A percentile compares a stretch with the other conserved stretches of the same genome.
phyloP scores from a whole-genome alignment of 2,113 vertebrate genomes.

The Trogon melanurus region DNA sequence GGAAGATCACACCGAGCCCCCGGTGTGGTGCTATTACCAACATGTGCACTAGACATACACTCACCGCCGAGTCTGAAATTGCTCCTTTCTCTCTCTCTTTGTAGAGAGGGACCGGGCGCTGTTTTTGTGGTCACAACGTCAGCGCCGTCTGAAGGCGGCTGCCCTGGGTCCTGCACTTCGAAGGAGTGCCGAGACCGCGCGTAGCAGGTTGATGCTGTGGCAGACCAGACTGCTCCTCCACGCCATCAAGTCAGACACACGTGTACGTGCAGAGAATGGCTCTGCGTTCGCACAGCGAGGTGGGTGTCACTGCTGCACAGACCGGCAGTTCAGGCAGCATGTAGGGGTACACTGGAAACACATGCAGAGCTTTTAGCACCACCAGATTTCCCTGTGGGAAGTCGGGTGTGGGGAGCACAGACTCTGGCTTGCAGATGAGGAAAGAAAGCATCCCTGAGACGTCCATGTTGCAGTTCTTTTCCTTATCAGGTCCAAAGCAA shows the following conservation, averaged over 20 bases:
- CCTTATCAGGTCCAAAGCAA: neutral
- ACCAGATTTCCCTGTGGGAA: neutral
- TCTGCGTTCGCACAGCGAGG: neutral
- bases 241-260: neutral
- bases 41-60: neutral
- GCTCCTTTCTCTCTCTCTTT: neutral
- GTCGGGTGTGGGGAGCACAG: neutral
- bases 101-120: neutral
- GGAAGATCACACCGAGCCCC: slow-evolving; percentile 52
- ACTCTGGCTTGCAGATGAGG: neutral
- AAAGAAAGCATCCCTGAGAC: neutral
- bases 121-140: neutral
- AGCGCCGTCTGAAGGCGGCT: neutral
- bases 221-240: neutral
- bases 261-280: neutral
- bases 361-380: neutral
- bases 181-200: fast-evolving
- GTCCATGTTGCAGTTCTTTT: neutral
- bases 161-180: neutral
- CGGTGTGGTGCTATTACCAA: slow-evolving; percentile 36
- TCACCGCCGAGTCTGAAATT: neutral
- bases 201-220: fast-evolving
- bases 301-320: neutral
- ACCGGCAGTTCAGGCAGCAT: fast-evolving
- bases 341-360: fast-evolving